Evolutionary conservation across 2,113 vertebrate species (phyloP), one percentile per base, ranked within the genome.

Genomic region (Vulpes ferrilata): DNA sequence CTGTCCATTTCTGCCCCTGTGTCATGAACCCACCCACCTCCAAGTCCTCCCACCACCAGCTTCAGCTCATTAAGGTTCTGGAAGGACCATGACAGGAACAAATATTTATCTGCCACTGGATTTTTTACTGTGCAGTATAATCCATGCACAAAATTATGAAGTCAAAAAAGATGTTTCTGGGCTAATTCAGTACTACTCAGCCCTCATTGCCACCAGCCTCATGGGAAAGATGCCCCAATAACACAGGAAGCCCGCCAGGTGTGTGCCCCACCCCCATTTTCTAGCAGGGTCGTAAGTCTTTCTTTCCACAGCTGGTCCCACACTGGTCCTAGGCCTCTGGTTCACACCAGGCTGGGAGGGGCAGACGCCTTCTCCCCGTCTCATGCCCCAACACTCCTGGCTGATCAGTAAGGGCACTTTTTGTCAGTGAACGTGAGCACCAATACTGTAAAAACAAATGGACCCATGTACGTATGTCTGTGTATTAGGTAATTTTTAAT

Each of bases 401-500:
- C 15, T 27, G 20, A 89, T 73, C 60, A 35, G 0, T 69, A 25
- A 27, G 57, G 60, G 30, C 59, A 30, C 35, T 86, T 48, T 87
- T 83, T 60, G 43, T 85, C 83, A 30, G 9, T 53, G 35, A 79
- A 65, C 4, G 2, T 71, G 74, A 65, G 80, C 23, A 59, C 81
- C 53, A 16, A 51, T 38, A 57, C 60, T 76, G 8, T 71, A 5
- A 27, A 80, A 69, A 93, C 51, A 93, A 67, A 32, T 16, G 60
- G 67, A 69, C 2, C 57, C 32, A 23, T 59, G 25, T 19, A 35
- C 10, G 16, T 35, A 84, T 80, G 32, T 76, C 57, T 64, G 3
- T 67, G 19, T 35, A 38, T 69, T 81, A 78, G 83, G 60, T 60
- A 79, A 78, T 43, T 67, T 93, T 94, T 71, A 97, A 69, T 81